Base-by-base conservation (phyloP, 2,888 invertebrate species). In the Andricus curvator region DNA sequence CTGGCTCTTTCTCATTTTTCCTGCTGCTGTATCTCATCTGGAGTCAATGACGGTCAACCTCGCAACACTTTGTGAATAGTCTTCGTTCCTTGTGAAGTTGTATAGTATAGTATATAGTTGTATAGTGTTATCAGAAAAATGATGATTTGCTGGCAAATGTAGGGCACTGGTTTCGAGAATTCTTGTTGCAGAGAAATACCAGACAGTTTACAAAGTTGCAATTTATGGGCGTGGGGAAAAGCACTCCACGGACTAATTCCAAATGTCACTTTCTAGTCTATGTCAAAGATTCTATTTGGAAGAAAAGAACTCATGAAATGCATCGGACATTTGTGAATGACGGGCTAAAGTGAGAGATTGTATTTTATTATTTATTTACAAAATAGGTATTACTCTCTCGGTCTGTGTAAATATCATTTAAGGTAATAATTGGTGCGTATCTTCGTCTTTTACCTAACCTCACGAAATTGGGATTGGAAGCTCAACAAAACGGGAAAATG, bases 11-110 rank as follows among this genome's bases (percentile, higher is more conserved):
- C 78, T 78, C 60, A n/a, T 56, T 56, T 77, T 68, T 62, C 60
- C 29, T 64, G 4, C 15, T 44, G 65, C 82, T 83, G 81, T 84
- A 86, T 83, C 84, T 56, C n/a, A 9, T 56, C 9, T 56, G 56
- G 29, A 62, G 29, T 25, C 25, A 87, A 87, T 87, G 87, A 86
- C 86, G 82, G 83, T 82, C 66, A 78, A 78, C 82, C 81, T 82
- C 85, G 83, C 81, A 84, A 84, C 83, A 82, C 83, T 84, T 85
- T 81, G 83, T 62, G 15, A 62, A 62, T 62, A 25, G 13, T 37
- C 66, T 41, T 41, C 22, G 66, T 67, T 67, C 22, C 66, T n/a
- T 22, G 41, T 67, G 66, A 48, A n/a, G 22, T 48, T 25, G 25
- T 25, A 25, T 25, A 25, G 25, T 25, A 25, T 25, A 25, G 25